A percentile compares a stretch with the other conserved stretches of the same genome.
Conservation (phyloP, 1,140 invertebrate genomes). For the Pemphigus obesinymphae region DNA sequence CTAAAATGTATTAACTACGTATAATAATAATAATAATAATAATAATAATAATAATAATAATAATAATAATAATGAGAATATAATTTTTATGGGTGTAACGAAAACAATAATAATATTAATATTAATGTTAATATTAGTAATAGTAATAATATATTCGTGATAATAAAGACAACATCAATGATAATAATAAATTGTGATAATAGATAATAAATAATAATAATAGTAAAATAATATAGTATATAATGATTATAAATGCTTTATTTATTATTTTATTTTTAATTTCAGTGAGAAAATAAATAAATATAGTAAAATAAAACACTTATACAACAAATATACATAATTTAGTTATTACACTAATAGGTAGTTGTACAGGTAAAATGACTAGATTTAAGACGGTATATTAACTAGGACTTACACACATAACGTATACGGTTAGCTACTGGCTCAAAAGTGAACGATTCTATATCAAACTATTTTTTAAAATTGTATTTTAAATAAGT, state of each 20-base stretch:
- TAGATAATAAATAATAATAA: no score
- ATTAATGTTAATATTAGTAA: background rate
- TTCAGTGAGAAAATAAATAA: constrained; percentile 4
- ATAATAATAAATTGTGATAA: no score
- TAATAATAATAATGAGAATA: background rate
- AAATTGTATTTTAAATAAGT: no score
- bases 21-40: background rate
- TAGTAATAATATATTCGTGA: no score
- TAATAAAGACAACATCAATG: no score
- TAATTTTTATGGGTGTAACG: no score
- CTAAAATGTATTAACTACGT: background rate
- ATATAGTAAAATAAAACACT: background rate
- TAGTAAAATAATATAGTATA: background rate
- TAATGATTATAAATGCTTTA: no score
- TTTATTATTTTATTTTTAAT: background rate
- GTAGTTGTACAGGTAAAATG: constrained; percentile 9
- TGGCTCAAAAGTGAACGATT: no score
- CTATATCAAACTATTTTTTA: no score
- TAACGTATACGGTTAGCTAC: no score
- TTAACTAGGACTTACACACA: background rate
- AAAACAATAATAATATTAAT: background rate
- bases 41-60: background rate
- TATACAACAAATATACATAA: no score
- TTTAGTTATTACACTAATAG: no score
- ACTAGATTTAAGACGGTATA: constrained; percentile 13